A percentile compares a stretch with the other conserved stretches of the same genome.
phyloP scores from a whole-genome alignment of 2,888 invertebrate genomes.

The Diarsia brunnea region DNA sequence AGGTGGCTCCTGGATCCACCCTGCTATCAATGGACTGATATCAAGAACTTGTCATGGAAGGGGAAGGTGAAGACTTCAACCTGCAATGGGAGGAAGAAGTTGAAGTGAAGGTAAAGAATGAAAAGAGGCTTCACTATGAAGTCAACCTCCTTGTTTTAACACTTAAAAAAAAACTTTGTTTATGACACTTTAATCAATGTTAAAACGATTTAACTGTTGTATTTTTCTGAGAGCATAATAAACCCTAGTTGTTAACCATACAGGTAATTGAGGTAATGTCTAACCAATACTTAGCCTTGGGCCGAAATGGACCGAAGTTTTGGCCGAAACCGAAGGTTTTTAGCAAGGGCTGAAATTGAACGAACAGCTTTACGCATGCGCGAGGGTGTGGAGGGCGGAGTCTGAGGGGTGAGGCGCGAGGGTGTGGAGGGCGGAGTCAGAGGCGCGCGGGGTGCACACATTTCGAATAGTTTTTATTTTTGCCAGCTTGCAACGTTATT shows the following conservation, averaged over 20 bases:
- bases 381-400: not conserved
- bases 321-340: not conserved
- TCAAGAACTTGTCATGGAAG: constrained; percentile 78
- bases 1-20: constrained; percentile 40
- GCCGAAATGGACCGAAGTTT: not conserved
- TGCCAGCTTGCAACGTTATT: not conserved
- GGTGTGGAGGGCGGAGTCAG: too few relatives aligned
- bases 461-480: not conserved
- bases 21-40: constrained; percentile 70
- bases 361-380: not conserved
- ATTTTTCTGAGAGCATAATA: not conserved
- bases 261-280: not conserved
- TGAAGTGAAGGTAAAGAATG: constrained; percentile 80
- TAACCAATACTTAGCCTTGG: not conserved
- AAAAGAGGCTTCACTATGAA: not conserved
- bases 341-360: not conserved
- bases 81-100: constrained; percentile 88
- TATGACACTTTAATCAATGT: not conserved
- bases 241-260: not conserved
- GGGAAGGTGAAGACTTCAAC: constrained; percentile 83
- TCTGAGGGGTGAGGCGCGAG: too few relatives aligned
- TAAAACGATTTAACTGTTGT: not conserved
- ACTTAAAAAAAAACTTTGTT: not conserved
- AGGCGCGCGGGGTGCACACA: not conserved
- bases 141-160: not conserved